Conservation (phyloP, 1,140 invertebrate species). For the Drosophila sucinea region DNA sequence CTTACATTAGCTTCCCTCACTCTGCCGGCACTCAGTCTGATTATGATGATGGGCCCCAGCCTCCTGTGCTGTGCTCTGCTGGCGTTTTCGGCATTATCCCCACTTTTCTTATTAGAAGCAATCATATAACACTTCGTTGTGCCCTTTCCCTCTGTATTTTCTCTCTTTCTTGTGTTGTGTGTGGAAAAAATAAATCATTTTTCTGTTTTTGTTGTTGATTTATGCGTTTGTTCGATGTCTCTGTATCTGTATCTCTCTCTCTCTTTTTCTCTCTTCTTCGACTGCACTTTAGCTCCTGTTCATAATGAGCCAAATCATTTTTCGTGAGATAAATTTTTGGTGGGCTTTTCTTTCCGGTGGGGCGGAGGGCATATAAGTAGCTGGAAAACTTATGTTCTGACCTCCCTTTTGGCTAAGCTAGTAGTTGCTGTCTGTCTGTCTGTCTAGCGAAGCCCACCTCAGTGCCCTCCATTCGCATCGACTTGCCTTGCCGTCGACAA, state of each 20-base stretch:
- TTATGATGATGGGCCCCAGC: conserved; percentile 34
- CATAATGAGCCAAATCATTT: conserved; percentile 82
- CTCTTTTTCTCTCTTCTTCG: conserved; percentile 1
- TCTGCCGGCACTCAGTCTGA: conserved; percentile 49
- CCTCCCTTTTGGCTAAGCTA: conserved; percentile 40
- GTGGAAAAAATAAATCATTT: conserved; percentile 74
- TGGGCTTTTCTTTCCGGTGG: conserved; percentile 25
- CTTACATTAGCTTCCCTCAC: conserved; percentile 20
- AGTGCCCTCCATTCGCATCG: conserved; percentile 6
- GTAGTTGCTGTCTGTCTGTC: conserved; percentile 28
- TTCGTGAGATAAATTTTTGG: conserved; percentile 74
- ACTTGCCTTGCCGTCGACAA: conserved; percentile 65
- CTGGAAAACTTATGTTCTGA: conserved; percentile 74
- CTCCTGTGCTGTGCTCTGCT: neutral
- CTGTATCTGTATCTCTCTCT: conserved; percentile 12
- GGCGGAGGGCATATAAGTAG: conserved; percentile 65
- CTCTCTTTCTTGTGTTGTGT: neutral
- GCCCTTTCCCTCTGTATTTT: neutral
- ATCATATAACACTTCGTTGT: conserved; percentile 57
- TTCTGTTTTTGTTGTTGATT: conserved; percentile 82
- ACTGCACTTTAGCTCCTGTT: conserved; percentile 74
- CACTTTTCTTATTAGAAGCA: conserved; percentile 78
- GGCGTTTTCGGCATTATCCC: conserved; percentile 42
- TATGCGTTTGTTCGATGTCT: conserved; percentile 78
- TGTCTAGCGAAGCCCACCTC: conserved; percentile 49